A percentile compares a stretch with the other conserved stretches of the same genome.
phyloP scores from a whole-genome alignment of 2,797 vertebrate genomes.

The Lepidocolaptes lacrymiger region DNA sequence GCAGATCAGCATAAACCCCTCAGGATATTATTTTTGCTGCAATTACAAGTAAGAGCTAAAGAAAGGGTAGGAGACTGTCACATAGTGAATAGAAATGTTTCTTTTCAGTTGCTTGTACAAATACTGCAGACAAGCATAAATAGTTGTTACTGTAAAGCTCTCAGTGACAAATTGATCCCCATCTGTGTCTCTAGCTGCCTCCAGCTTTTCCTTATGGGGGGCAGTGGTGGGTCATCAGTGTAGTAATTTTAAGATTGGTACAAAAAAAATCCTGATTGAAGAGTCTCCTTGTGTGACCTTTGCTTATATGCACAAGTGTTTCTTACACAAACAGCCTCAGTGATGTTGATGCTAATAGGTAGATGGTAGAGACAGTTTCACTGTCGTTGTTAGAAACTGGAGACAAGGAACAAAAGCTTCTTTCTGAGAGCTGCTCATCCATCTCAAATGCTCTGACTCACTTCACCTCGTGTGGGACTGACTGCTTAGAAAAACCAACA shows the following conservation, averaged over 20 bases:
- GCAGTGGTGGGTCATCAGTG: neutral
- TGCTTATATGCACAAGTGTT: neutral
- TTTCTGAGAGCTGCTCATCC: slow-evolving; percentile 55
- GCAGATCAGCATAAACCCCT: slow-evolving; percentile 41
- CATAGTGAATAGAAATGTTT: neutral
- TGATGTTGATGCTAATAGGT: slow-evolving; percentile 21
- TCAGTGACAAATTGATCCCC: neutral
- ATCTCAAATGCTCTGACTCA: slow-evolving; percentile 22
- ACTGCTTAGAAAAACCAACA: slow-evolving; percentile 10
- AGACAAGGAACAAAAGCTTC: slow-evolving; percentile 54
- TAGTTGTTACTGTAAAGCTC: neutral
- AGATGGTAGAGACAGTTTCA: neutral
- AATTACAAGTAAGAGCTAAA: slow-evolving; percentile 28
- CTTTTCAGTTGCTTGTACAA: neutral
- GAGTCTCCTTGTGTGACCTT: slow-evolving; percentile 6
- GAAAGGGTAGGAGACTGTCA: neutral
- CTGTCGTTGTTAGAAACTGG: neutral
- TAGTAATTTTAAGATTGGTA: neutral
- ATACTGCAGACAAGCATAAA: neutral
- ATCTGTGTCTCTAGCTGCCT: neutral
- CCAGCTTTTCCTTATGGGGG: neutral
- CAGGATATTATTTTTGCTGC: slow-evolving; percentile 23
- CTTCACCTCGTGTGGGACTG: slow-evolving; percentile 33
- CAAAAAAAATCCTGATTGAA: neutral
- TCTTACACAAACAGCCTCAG: slow-evolving; percentile 6